Evolutionary conservation across 2,888 invertebrate genomes (phyloP).

Genomic region (Panopea generosa): DNA sequence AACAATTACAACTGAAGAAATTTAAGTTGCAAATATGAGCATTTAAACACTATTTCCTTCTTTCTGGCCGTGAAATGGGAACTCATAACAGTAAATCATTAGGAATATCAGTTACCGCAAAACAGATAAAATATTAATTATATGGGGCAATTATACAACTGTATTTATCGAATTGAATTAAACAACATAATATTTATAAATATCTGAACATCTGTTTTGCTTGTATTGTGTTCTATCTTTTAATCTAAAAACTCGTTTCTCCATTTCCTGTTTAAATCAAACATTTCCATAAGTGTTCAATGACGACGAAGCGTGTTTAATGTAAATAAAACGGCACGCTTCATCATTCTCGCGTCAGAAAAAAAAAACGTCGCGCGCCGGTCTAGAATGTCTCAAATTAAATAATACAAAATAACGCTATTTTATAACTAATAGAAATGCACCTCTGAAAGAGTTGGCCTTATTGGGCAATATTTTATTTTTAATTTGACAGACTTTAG

Average conservation of each 20-base stretch:
- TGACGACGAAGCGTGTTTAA: constrained; percentile 3
- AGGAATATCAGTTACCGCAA: no score
- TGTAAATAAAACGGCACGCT: constrained; percentile 9
- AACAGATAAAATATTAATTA: constrained; percentile 6
- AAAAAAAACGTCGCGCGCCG: constrained; percentile 23
- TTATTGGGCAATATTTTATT: constrained; percentile 29
- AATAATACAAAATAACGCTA: constrained; percentile 50
- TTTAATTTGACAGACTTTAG: constrained; percentile 36
- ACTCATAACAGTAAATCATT: no score
- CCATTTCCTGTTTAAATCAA: constrained; percentile 7
- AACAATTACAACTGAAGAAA: no score
- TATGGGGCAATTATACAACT: constrained; percentile 5
- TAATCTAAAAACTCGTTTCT: constrained; percentile 8
- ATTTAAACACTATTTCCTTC: no score
- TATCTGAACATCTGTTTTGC: constrained; percentile 8
- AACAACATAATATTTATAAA: not conserved
- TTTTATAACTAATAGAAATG: constrained; percentile 40
- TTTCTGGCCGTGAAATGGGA: no score
- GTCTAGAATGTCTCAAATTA: constrained; percentile 28
- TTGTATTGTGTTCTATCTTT: not conserved
- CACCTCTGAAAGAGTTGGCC: constrained; percentile 1
- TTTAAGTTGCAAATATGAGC: no score
- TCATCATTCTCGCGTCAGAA: constrained; percentile 8
- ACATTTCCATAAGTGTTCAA: not conserved
- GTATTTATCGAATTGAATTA: constrained; percentile 5